Base-by-base conservation (phyloP, 2,888 invertebrate genomes). In the Parnassius mnemosyne region DNA sequence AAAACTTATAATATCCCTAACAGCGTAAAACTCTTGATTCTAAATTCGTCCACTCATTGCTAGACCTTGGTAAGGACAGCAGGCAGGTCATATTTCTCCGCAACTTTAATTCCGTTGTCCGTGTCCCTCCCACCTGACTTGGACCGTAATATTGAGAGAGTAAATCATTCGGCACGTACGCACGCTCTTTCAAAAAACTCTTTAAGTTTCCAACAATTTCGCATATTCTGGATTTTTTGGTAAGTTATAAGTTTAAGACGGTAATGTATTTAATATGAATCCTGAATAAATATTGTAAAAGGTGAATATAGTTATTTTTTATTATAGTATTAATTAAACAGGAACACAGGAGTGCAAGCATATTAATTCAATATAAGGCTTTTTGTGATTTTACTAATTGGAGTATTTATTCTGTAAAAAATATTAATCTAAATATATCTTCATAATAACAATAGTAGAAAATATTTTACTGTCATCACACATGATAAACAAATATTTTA, bases 61-160 rank as follows among this genome's bases (percentile, higher is more conserved):
- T n/a, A 43, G 63, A 56, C 63, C 59, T 60, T 63, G 63, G 59
- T 53, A 64, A 68, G 68, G 72, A 69, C 66, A 68, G 67, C 72
- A 73, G 73, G 73, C 69, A 69, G 64, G 77, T 78, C 75, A 84
- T 85, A 85, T 83, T 83, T 85, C 74, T 78, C 74, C 65, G 65
- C 72, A 75, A 80, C 77, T 84, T 84, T 85, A 86, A 86, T 86
- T 85, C 83, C 76, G 75, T 64, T 75, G 77, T 75, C 78, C 73
- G 73, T 72, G 75, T 74, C 74, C 79, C 72, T 65, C 77, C 80
- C 83, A 84, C 84, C 85, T 86, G 85, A 77, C 84, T 79, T 73
- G 65, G 57, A 43, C 54, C 66, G 76, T 79, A 76, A 84, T 87
- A 87, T 87, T 81, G 81, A 71, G 69, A 68, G 66, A 78, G 80